These are phyloP conservation scores for Carcina quercana DNA, from an alignment of 2,888 invertebrate species.

Conservation along the genomic window DNA sequence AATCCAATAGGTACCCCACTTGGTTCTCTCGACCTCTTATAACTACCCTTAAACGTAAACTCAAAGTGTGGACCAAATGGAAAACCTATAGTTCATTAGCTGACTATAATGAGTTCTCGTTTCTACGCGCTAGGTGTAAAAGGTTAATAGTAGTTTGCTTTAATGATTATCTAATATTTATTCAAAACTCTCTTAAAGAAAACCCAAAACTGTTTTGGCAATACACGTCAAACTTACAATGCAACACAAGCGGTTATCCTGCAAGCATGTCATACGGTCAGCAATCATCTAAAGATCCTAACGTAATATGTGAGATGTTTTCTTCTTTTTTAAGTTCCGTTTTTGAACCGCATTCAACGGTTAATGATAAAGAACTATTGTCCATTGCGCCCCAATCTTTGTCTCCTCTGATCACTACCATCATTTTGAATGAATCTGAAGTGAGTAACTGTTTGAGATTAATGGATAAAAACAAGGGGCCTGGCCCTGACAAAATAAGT, in stretches of 20 bases:
- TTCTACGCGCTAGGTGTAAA: conserved; percentile 8
- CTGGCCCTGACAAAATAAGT: conserved; percentile 1
- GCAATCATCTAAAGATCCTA: background rate
- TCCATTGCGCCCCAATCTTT: conserved; percentile 24
- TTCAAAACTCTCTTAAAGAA: conserved; percentile 3
- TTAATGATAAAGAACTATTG: too few relatives aligned
- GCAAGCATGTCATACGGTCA: background rate
- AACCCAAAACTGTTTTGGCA: conserved; percentile 9
- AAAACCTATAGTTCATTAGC: conserved; percentile 10
- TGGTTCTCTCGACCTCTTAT: conserved; percentile 9
- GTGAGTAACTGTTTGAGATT: conserved; percentile 8
- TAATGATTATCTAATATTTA: background rate
- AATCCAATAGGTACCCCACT: conserved; percentile 1
- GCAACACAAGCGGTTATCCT: background rate
- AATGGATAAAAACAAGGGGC: background rate
- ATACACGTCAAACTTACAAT: conserved; percentile 8
- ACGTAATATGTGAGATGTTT: conserved; percentile 8
- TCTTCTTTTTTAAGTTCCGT: conserved; percentile 11
- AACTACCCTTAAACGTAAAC: conserved; percentile 8
- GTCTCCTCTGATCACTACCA: background rate
- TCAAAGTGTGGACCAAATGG: conserved; percentile 5
- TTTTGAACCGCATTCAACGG: conserved; percentile 17
- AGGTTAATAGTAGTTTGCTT: conserved; percentile 3
- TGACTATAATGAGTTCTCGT: conserved; percentile 10
- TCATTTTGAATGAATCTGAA: conserved; percentile 26